A percentile compares a stretch with the other conserved stretches of the same genome.
phyloP scores from a whole-genome alignment of 53 echinoderm and acorn worm species.

The Mesocentrotus franciscanus region DNA sequence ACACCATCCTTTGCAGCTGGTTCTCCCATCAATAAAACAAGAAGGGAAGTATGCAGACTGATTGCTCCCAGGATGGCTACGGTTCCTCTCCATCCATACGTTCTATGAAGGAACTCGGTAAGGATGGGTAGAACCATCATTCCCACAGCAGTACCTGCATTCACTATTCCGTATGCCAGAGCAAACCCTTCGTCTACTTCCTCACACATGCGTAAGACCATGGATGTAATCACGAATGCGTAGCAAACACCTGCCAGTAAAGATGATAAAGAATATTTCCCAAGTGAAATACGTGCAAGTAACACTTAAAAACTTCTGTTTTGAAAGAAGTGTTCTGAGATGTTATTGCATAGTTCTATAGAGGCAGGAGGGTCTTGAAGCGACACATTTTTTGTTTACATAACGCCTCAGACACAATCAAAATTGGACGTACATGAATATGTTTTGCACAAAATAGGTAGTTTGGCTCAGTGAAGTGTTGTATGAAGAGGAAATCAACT shows the following conservation, averaged over 20 bases:
- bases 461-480: too few species aligned
- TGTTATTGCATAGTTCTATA: too few species aligned
- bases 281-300: too few species aligned
- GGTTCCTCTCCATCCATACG: slow-evolving; percentile 3
- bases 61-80: not conserved
- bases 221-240: not conserved
- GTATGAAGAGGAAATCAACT: too few species aligned
- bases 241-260: not conserved
- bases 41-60: not conserved
- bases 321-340: too few species aligned
- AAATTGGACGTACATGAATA: too few species aligned
- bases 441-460: too few species aligned
- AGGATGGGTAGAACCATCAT: not conserved
- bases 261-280: not conserved
- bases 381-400: too few species aligned
- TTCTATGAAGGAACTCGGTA: not conserved
- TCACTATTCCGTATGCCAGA: not conserved
- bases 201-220: not conserved
- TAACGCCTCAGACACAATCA: too few species aligned
- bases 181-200: not conserved
- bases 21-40: not conserved
- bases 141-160: not conserved
- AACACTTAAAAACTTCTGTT: too few species aligned
- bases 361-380: too few species aligned
- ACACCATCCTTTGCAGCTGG: not conserved